A percentile compares a stretch with the other conserved stretches of the same genome.
Evolutionary conservation across 2,113 vertebrate genomes (phyloP).

Genomic region (Macquaria australasica): DNA sequence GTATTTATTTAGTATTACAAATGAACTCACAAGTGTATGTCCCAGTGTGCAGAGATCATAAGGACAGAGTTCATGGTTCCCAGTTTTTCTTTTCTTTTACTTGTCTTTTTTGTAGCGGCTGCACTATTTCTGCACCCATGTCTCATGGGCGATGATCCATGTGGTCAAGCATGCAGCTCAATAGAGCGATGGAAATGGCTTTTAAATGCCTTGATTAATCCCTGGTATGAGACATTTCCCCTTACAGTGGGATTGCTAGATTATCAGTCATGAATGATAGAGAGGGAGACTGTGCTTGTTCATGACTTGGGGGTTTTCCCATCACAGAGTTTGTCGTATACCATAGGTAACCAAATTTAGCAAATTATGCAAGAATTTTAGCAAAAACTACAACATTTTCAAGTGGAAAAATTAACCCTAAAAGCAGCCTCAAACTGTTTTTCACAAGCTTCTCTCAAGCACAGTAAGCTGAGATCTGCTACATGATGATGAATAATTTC

Average conservation of each 20-base stretch:
- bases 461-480: not conserved
- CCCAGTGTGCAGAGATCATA: slow-evolving; percentile 7
- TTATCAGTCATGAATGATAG: slow-evolving; percentile 30
- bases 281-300: not conserved
- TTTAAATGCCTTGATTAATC: slow-evolving; percentile 65
- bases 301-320: slow-evolving; percentile 3
- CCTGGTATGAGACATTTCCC: slow-evolving; percentile 26
- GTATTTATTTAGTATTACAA: not conserved
- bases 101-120: not conserved
- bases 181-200: slow-evolving; percentile 37
- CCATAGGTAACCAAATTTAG: not conserved
- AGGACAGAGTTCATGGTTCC: slow-evolving; percentile 1
- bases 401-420: too few species aligned
- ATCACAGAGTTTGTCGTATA: not conserved
- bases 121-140: not conserved
- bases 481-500: not conserved
- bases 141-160: slow-evolving; percentile 26
- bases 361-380: not conserved
- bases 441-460: not conserved
- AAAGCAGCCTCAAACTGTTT: not conserved
- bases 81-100: not conserved
- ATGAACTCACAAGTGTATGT: not conserved
- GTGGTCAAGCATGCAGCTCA: slow-evolving; percentile 39
- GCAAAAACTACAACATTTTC: not conserved
- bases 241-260: slow-evolving; percentile 9